Base-by-base conservation (phyloP, 2,888 invertebrate species). In the Drosophila prolongata region DNA sequence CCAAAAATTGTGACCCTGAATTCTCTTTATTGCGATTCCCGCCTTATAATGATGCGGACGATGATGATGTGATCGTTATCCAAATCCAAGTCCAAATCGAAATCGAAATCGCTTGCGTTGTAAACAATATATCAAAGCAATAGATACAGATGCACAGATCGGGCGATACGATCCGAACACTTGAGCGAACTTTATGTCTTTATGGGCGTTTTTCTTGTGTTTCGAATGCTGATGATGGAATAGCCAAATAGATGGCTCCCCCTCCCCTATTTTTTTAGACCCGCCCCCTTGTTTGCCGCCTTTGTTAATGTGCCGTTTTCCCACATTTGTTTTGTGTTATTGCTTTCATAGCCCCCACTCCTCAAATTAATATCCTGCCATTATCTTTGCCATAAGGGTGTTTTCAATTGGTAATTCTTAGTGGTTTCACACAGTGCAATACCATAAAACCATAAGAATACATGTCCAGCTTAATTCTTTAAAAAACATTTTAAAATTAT, bases 51-150 rank as follows among this genome's bases (percentile, higher is more conserved):
- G 46, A 42, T 30, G 30, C 8, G 11, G 35, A 30, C n/a, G 47
- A 34, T 35, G 19, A 49, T 66, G 67, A 42, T 42, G 13, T 30
- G 30, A 50, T 64, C 59, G 59, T 43, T 47, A 49, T 19, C 34
- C 16, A 16, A 16, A 16, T 16, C 16, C 11, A 30, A 47, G 30
- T 47, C 30, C 3, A 35, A 43, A 59, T 52, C 40, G 14, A 16
- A 24, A 27, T 43, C 14, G 19, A 52, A 44, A 64, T 50, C 43
- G 43, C 6, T 16, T 46, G 19, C 8, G 24, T 27, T 68, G 55
- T 66, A 66, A 66, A 66, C 66, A 66, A 66, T 66, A 47, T 66
- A 66, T 66, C 68, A 66, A 66, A 66, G 66, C 40, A 5, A 49
- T 16, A 43, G 43, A 62, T 19, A 37, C 64, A 50, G 13, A 49